These are phyloP conservation scores for Carcinoscorpius rotundicauda DNA, from an alignment of 1,140 invertebrate genomes.

Conservation along the genomic window DNA sequence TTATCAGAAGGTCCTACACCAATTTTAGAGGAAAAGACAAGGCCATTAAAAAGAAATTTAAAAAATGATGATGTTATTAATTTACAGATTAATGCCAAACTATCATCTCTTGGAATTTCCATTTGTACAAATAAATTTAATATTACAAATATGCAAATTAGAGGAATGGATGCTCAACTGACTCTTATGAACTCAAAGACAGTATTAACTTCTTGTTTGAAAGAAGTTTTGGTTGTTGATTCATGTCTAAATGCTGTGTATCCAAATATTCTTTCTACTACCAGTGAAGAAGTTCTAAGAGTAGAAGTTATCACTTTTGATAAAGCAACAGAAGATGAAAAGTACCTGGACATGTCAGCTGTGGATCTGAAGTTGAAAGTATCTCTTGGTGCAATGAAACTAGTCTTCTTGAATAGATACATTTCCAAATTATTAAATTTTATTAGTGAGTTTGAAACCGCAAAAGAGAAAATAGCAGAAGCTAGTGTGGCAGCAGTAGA, in stretches of 20 bases:
- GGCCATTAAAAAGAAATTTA: no score
- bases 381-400: conserved; percentile 37
- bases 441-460: conserved; percentile 73
- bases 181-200: conserved; percentile 47
- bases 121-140: conserved; percentile 29
- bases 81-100: conserved; percentile 27
- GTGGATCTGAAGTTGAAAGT: conserved; percentile 71
- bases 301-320: conserved; percentile 33
- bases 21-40: no score
- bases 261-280: conserved; percentile 63
- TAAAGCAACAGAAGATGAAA: conserved; percentile 31
- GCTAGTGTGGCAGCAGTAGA: conserved; percentile 78
- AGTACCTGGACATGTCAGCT: conserved; percentile 39
- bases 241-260: conserved; percentile 53
- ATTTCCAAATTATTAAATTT: conserved; percentile 68
- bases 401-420: conserved; percentile 52
- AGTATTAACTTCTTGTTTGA: conserved; percentile 52
- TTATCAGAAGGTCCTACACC: no score
- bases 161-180: conserved; percentile 48
- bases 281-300: conserved; percentile 55
- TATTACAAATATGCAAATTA: conserved; percentile 30
- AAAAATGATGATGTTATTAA: conserved; percentile 23
- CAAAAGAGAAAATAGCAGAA: conserved; percentile 66
- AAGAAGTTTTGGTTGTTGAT: conserved; percentile 58
- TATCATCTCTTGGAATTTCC: conserved; percentile 28